phyloP scores from a whole-genome alignment of 2,888 invertebrate species.

The Mythimna impura region DNA sequence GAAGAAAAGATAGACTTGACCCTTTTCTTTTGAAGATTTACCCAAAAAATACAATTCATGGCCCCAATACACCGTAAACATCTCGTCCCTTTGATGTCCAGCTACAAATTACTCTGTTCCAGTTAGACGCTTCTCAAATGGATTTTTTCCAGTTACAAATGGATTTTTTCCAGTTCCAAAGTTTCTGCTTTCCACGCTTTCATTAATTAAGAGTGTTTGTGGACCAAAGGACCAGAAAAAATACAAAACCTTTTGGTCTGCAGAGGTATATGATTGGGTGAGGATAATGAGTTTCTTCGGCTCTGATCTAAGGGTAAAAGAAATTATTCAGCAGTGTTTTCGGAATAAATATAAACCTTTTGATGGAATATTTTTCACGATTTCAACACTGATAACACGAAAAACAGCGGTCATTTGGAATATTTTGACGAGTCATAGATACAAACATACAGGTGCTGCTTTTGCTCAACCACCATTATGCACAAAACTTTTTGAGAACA shows the following conservation, averaged over 20 bases:
- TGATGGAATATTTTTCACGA: too few species aligned
- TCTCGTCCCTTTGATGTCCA: slow-evolving; percentile 44
- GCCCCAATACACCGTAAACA: slow-evolving; percentile 33
- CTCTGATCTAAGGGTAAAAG: neutral
- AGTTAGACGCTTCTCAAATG: slow-evolving; percentile 36
- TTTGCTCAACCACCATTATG: too few species aligned
- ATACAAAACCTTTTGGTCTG: slow-evolving; percentile 26
- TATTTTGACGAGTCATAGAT: too few species aligned
- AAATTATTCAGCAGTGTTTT: neutral
- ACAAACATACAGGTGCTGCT: too few species aligned
- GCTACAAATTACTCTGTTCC: slow-evolving; percentile 46
- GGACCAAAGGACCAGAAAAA: slow-evolving; percentile 33
- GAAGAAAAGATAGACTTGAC: neutral
- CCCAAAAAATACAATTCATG: slow-evolving; percentile 20
- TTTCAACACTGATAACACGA: too few species aligned
- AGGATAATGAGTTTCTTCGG: slow-evolving; percentile 41
- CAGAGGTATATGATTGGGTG: slow-evolving; percentile 41
- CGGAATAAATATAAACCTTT: neutral
- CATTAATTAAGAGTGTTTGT: slow-evolving; percentile 49
- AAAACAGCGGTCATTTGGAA: too few species aligned
- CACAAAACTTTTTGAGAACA: too few species aligned
- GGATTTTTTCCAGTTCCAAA: slow-evolving; percentile 10
- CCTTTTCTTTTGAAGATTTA: slow-evolving; percentile 20
- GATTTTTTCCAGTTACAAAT: slow-evolving; percentile 34
- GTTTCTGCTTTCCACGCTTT: slow-evolving; percentile 40